These are phyloP conservation scores for Lophura nycthemera DNA, from an alignment of 2,113 vertebrate genomes.

Conservation along the genomic window DNA sequence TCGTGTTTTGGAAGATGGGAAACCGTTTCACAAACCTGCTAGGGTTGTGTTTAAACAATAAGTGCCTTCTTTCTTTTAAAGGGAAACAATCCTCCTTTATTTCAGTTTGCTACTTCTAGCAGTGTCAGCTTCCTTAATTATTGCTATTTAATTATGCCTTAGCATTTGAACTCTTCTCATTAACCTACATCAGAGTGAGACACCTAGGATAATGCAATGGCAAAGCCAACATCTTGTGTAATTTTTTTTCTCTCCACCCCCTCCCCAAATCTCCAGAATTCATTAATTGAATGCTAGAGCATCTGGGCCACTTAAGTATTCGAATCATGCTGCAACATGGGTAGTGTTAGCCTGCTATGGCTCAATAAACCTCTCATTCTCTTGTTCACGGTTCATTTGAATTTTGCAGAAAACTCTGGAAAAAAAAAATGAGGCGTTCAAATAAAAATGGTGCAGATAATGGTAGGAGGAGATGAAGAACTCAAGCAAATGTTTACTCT, in stretches of 20 bases:
- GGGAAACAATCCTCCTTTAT: conserved; percentile 13
- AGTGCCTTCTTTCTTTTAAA: conserved; percentile 4
- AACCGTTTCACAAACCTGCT: conserved; percentile 15
- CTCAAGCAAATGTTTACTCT: conserved; percentile 69
- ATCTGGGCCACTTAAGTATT: conserved; percentile 71
- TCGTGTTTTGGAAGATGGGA: background rate
- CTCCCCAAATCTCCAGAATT: conserved; percentile 51
- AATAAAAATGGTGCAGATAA: conserved; percentile 66
- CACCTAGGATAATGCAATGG: conserved; percentile 60
- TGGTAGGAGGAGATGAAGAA: conserved; percentile 70
- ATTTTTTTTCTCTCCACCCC: background rate
- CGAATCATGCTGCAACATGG: conserved; percentile 64
- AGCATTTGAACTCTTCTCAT: conserved; percentile 74
- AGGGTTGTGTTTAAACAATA: conserved; percentile 8
- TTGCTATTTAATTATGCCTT: conserved; percentile 72
- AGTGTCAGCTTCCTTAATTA: conserved; percentile 70
- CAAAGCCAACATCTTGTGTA: conserved; percentile 58
- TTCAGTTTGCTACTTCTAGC: conserved; percentile 49
- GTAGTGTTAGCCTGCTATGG: conserved; percentile 66
- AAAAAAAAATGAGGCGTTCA: conserved; percentile 54
- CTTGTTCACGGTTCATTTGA: conserved; percentile 74
- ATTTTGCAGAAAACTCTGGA: conserved; percentile 71
- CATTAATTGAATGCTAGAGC: conserved; percentile 75
- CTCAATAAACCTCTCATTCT: conserved; percentile 73
- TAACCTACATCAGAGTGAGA: conserved; percentile 72